Conservation (phyloP, 2,113 vertebrate species). For the Python bivittatus region DNA sequence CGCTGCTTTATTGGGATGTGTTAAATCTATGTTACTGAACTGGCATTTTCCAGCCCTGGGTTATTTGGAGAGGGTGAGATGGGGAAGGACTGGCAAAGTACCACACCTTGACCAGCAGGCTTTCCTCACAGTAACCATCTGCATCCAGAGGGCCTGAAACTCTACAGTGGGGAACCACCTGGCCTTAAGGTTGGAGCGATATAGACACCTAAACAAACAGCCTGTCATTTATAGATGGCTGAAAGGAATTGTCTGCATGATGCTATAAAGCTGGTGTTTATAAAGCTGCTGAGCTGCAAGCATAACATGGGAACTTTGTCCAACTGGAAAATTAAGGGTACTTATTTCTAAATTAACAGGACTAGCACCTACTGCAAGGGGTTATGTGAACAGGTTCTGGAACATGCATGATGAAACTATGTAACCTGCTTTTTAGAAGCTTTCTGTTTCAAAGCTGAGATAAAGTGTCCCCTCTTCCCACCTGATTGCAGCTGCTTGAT, state of each 20-base stretch:
- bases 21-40: no score
- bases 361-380: neutral
- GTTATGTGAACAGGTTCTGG: neutral
- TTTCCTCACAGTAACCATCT: no score
- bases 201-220: no score
- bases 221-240: no score
- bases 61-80: no score
- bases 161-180: no score
- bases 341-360: neutral
- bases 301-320: neutral
- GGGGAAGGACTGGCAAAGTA: no score
- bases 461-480: slow-evolving; percentile 52
- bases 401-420: slow-evolving; percentile 11
- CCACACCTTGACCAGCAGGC: no score
- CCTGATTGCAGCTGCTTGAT: slow-evolving; percentile 93
- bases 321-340: neutral
- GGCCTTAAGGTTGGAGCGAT: neutral
- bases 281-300: neutral
- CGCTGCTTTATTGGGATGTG: neutral
- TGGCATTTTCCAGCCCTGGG: no score
- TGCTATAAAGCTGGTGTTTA: neutral
- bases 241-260: neutral
- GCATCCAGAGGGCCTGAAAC: neutral
- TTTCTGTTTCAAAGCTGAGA: no score
- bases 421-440: no score